These are phyloP conservation scores for Frankliniella fusca DNA, from an alignment of 2,888 invertebrate genomes.

Conservation along the genomic window DNA sequence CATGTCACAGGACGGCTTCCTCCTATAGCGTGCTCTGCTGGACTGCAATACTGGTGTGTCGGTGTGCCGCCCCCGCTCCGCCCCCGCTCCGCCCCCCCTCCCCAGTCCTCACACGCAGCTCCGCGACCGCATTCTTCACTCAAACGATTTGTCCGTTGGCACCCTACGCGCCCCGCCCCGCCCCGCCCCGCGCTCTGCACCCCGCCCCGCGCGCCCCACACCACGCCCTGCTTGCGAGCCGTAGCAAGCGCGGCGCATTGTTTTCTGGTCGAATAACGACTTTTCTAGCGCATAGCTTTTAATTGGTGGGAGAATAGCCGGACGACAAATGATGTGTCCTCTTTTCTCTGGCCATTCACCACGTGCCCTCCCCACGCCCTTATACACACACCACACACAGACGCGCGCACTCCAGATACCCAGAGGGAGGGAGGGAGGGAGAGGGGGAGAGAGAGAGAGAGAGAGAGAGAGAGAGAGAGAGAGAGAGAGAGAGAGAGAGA, in stretches of 20 bases:
- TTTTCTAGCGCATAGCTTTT: not conserved
- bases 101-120: not conserved
- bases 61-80: not conserved
- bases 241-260: not conserved
- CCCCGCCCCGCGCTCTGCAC: not conserved
- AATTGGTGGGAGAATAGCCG: not conserved
- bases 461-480: not conserved
- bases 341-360: not conserved
- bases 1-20: too few species aligned
- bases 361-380: too few species aligned
- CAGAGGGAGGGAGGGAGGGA: not conserved
- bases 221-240: too few species aligned
- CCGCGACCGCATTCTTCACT: not conserved
- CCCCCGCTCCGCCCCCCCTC: not conserved
- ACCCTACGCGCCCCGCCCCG: not conserved
- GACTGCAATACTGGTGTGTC: too few species aligned
- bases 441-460: not conserved
- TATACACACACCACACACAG: too few species aligned
- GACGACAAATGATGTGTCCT: conserved; percentile 1
- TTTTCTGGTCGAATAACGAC: not conserved
- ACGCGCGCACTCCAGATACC: too few species aligned
- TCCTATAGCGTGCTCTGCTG: not conserved
- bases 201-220: not conserved
- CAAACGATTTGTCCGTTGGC: conserved; percentile 4
- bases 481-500: not conserved